phyloP scores from a whole-genome alignment of 2,113 vertebrate species.

The Seriola aureovittata region DNA sequence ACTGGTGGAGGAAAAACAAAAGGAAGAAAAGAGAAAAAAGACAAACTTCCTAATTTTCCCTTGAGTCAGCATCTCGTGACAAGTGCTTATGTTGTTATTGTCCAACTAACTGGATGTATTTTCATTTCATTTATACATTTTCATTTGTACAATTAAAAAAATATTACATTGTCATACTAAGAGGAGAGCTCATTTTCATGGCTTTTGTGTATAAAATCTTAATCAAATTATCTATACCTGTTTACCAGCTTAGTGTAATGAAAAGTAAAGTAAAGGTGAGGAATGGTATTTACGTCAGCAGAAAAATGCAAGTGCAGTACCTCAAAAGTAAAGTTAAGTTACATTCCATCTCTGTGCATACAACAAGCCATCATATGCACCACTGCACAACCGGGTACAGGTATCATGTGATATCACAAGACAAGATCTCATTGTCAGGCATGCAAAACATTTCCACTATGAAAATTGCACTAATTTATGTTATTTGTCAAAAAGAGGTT shows the following conservation, averaged over 20 bases:
- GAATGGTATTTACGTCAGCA: neutral
- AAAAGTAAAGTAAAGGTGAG: neutral
- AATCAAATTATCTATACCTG: neutral
- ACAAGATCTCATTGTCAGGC: slow-evolving; percentile 31
- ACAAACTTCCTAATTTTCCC: slow-evolving; percentile 30
- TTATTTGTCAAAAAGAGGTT: slow-evolving; percentile 23
- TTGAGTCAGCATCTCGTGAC: slow-evolving; percentile 18
- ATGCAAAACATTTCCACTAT: slow-evolving; percentile 40
- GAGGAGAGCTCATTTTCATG: too few relatives aligned
- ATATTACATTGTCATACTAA: too few relatives aligned
- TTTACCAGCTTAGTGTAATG: neutral
- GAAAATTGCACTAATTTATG: slow-evolving; percentile 22
- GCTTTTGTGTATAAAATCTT: neutral
- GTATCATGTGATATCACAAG: neutral
- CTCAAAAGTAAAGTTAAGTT: neutral
- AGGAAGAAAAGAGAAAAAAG: slow-evolving; percentile 24
- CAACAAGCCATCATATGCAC: neutral
- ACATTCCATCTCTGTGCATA: neutral
- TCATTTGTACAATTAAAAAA: too few relatives aligned
- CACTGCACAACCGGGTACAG: neutral
- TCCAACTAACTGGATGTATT: neutral
- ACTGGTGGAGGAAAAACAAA: slow-evolving; percentile 46
- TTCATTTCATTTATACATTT: too few relatives aligned
- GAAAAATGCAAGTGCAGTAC: neutral
- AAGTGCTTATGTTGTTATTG: neutral